phyloP scores from a whole-genome alignment of 2,888 invertebrate species.

The Cerceris ruficornis region DNA sequence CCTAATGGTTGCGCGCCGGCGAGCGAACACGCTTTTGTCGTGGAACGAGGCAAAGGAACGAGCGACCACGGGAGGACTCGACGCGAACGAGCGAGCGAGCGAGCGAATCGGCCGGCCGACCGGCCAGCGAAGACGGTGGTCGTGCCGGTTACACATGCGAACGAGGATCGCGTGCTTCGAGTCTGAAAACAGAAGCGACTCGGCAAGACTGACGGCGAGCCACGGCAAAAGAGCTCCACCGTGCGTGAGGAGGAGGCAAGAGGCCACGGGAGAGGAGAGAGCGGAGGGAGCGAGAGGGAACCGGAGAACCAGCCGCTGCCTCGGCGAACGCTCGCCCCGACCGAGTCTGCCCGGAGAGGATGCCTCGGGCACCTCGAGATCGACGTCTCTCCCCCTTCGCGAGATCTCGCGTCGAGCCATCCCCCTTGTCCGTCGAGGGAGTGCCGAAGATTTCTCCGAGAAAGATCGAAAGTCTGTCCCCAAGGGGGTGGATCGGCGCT shows the following conservation, averaged over 20 bases:
- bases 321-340: not conserved
- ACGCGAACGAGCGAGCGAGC: slow-evolving; percentile 12
- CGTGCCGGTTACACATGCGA: slow-evolving; percentile 62
- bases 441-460: no score
- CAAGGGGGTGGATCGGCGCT: not conserved
- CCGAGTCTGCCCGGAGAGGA: no score
- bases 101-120: slow-evolving; percentile 32
- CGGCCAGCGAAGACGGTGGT: slow-evolving; percentile 46
- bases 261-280: slow-evolving; percentile 53
- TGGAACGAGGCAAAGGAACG: slow-evolving; percentile 24
- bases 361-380: no score
- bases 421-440: no score
- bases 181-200: slow-evolving; percentile 78
- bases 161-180: slow-evolving; percentile 75
- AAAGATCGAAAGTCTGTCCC: not conserved
- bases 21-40: slow-evolving; percentile 51
- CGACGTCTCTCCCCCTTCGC: no score
- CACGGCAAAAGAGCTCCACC: slow-evolving; percentile 58
- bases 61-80: not conserved
- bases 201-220: slow-evolving; percentile 69
- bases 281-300: slow-evolving; percentile 38
- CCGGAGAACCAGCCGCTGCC: slow-evolving; percentile 18
- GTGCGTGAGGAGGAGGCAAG: slow-evolving; percentile 40
- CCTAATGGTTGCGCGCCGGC: slow-evolving; percentile 47
- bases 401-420: no score